Percentiles rank a stretch among this genome's conserved stretches.
These are phyloP conservation scores for Notodonta ziczac DNA, from an alignment of 2,888 invertebrate genomes.

Conservation along the genomic window DNA sequence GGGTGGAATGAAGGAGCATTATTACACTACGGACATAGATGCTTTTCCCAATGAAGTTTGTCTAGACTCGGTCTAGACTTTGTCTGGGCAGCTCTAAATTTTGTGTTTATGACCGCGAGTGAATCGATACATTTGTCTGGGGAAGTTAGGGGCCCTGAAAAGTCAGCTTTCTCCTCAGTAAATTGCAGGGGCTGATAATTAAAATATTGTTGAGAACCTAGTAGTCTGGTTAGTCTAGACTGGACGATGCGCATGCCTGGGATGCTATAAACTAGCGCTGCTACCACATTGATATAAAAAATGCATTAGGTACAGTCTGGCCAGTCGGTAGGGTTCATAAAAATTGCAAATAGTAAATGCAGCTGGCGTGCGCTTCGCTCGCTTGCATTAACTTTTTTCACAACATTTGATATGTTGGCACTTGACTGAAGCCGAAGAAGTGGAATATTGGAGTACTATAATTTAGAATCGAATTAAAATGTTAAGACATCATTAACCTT, in stretches of 20 bases:
- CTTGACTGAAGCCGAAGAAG: no score
- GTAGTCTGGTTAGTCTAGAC: slow-evolving; percentile 14
- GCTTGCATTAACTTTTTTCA: neutral
- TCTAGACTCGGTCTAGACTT: slow-evolving; percentile 79
- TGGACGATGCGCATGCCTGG: slow-evolving; percentile 7
- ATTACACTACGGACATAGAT: slow-evolving; percentile 22
- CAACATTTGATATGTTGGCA: no score
- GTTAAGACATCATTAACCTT: no score
- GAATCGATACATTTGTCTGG: slow-evolving; percentile 46
- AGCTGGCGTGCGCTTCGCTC: slow-evolving; percentile 7
- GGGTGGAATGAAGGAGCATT: slow-evolving; percentile 18
- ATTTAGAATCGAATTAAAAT: no score
- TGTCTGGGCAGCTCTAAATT: slow-evolving; percentile 39
- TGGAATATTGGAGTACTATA: no score
- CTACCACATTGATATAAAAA: slow-evolving; percentile 36
- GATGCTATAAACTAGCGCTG: slow-evolving; percentile 13
- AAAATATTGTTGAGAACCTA: neutral
- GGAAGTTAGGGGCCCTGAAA: slow-evolving; percentile 12
- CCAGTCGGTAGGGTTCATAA: slow-evolving; percentile 20
- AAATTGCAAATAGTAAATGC: slow-evolving; percentile 26
- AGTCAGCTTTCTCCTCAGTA: slow-evolving; percentile 5
- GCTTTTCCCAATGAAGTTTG: slow-evolving; percentile 56
- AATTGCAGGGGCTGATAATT: neutral
- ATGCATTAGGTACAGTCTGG: slow-evolving; percentile 39
- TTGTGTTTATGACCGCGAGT: slow-evolving; percentile 34